A percentile compares a stretch with the other conserved stretches of the same genome.
Evolutionary conservation across 2,797 vertebrate genomes (phyloP).

Genomic region (Delichon dasypus): DNA sequence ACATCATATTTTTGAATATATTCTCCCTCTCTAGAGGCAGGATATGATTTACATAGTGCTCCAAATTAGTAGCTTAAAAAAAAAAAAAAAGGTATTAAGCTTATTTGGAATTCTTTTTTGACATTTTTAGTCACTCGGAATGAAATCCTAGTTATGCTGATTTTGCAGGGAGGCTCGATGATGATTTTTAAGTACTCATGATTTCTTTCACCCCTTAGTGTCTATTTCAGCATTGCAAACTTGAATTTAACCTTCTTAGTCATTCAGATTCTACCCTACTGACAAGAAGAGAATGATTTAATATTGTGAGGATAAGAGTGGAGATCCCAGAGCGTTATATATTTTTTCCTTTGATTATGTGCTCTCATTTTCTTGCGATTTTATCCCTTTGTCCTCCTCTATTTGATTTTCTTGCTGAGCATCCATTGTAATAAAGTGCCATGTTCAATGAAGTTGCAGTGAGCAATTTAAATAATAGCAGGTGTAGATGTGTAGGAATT

Average conservation of each 20-base stretch:
- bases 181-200: not conserved
- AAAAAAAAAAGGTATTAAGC: not conserved
- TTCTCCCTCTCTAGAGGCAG: not conserved
- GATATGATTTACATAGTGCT: not conserved
- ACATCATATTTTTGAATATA: not conserved
- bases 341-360: not conserved
- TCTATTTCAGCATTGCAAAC: conserved; percentile 22
- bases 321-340: not conserved
- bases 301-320: not conserved
- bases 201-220: not conserved
- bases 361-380: not conserved
- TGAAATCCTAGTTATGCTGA: not conserved
- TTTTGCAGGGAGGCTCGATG: not conserved
- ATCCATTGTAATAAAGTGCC: conserved; percentile 41
- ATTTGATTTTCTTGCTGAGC: conserved; percentile 52
- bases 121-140: not conserved
- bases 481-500: conserved; percentile 40
- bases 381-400: conserved; percentile 35
- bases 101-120: not conserved
- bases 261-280: not conserved
- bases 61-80: not conserved
- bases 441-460: conserved; percentile 28
- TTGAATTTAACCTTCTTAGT: conserved; percentile 8
- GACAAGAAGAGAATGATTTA: conserved; percentile 29
- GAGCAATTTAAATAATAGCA: conserved; percentile 50